Base-by-base conservation (phyloP, 2,888 invertebrate species). In the Aphodius sticticus region DNA sequence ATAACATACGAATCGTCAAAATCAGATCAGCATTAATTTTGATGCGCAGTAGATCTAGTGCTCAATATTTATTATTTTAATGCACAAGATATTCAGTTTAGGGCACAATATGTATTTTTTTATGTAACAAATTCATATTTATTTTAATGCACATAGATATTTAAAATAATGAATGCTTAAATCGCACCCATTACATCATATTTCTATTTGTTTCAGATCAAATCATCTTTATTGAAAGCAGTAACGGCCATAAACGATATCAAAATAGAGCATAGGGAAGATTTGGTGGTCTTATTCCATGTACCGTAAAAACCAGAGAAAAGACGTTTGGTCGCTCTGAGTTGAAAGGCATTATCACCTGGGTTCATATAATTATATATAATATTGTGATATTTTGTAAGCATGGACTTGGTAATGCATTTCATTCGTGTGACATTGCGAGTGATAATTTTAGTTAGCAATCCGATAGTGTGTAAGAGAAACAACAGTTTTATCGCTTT, bases 211-310 rank as follows among this genome's bases (percentile, higher is more conserved):
- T 91, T 91, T 81, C 90, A 96, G 96, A 95, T 96, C 86, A 92
- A 92, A 80, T 91, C 90, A 82, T 92, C 94, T 77, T 91, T 96
- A 69, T 92, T 92, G 84, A 93, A 93, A 87, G 94, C 95, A 4
- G 92, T 93, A 12, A 90, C 91, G 38, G 96, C 96, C 76, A 91
- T 96, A 81, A 92, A 92, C 15, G 95, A 96, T 83, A 92, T 97
- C n/a, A 93, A 94, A 86, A 95, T 97, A 79, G 95, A 96, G 86
- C 96, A 97, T 86, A 96, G 95, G 87, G 97, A 97, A 88, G 96
- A 97, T 85, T 90, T 97, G 85, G 97, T 97, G 81, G 97, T 97
- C 78, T 96, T 96, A 9, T 97, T 97, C 91, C 91, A 94, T 86
- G 74, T 74, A n/a, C 74, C 74, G 35, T 74, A 74, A n/a, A n/a